Evolutionary conservation across 2,113 vertebrate species (phyloP).

Genomic region (Riparia riparia): DNA sequence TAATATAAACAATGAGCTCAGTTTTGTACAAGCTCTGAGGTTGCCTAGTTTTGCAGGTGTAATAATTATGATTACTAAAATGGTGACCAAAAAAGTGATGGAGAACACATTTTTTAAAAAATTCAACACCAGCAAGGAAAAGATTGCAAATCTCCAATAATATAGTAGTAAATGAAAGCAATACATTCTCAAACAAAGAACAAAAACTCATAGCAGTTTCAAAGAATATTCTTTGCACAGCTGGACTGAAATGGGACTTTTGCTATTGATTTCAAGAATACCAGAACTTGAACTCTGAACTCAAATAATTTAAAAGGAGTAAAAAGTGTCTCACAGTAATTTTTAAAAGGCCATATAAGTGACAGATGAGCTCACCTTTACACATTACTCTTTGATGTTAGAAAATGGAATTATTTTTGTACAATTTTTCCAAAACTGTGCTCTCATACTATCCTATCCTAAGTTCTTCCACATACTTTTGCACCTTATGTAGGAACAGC

Average conservation of each 20-base stretch:
- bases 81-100: not conserved
- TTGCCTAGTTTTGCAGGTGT: not conserved
- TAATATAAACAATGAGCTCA: not conserved
- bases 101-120: not conserved
- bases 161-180: slow-evolving; percentile 26
- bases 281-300: slow-evolving; percentile 45
- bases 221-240: not conserved
- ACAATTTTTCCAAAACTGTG: not conserved
- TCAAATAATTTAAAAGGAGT: slow-evolving; percentile 42
- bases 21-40: not conserved
- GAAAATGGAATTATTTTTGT: not conserved
- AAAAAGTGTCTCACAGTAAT: slow-evolving; percentile 31
- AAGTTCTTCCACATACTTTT: not conserved
- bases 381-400: not conserved
- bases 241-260: slow-evolving; percentile 7
- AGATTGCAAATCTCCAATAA: not conserved
- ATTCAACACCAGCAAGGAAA: not conserved
- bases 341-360: slow-evolving; percentile 30
- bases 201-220: not conserved
- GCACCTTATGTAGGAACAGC: not conserved
- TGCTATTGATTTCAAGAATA: slow-evolving; percentile 31
- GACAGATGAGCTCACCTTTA: slow-evolving; percentile 23
- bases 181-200: not conserved
- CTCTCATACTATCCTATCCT: not conserved
- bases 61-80: not conserved